phyloP scores from a whole-genome alignment of 2,888 invertebrate genomes.

The Patella pellucida region DNA sequence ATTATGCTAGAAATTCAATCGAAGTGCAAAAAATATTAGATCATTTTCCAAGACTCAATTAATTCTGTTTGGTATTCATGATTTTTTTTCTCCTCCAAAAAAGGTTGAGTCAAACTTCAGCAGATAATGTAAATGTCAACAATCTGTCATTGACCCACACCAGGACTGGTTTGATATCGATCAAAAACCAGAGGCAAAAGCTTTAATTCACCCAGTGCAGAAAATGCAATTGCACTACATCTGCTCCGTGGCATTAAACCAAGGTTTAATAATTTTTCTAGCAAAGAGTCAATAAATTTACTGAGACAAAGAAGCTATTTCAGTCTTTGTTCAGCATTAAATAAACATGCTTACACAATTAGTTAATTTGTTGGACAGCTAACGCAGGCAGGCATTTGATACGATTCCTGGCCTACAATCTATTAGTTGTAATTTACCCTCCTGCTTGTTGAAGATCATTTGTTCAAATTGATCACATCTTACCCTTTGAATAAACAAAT shows the following conservation, averaged over 20 bases:
- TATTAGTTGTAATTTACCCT: too few species aligned
- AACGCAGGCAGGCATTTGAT: too few species aligned
- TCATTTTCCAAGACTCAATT: background rate
- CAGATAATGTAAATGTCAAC: conserved; percentile 11
- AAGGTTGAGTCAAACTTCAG: background rate
- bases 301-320: conserved; percentile 3
- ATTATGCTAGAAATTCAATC: too few species aligned
- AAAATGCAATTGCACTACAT: background rate
- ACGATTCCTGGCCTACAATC: too few species aligned
- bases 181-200: background rate
- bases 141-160: conserved; percentile 5
- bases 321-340: background rate
- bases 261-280: background rate
- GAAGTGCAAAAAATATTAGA: background rate
- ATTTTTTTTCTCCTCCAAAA: background rate
- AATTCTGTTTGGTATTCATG: conserved; percentile 2
- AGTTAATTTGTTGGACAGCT: background rate
- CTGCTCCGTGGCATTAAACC: background rate
- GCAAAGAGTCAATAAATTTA: background rate
- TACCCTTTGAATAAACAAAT: too few species aligned
- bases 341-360: conserved; percentile 2
- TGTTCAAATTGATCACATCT: too few species aligned
- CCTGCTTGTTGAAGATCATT: too few species aligned
- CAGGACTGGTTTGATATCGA: background rate
- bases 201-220: background rate